Percentiles rank a stretch among this genome's conserved stretches.
Evolutionary conservation across 2,113 vertebrate genomes (phyloP).

Genomic region (Leptobrachium ailaonicum): DNA sequence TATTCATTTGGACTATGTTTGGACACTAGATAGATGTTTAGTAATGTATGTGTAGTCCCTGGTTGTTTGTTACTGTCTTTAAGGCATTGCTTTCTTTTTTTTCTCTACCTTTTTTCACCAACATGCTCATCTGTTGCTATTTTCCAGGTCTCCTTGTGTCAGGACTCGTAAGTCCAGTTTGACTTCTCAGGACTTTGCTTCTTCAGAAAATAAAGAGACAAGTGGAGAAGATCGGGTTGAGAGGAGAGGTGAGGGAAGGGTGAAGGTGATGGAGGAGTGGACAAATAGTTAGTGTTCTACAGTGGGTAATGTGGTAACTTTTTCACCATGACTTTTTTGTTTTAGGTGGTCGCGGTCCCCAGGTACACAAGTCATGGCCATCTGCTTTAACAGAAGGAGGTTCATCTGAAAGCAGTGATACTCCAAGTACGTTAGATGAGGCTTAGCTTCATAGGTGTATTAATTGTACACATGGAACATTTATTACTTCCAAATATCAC

Average conservation of each 20-base stretch:
- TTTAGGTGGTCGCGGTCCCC: conserved; percentile 74
- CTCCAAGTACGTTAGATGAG: conserved; percentile 14
- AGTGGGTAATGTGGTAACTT: no score
- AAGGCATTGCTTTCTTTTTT: no score
- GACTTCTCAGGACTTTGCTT: conserved; percentile 62
- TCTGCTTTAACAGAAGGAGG: conserved; percentile 72
- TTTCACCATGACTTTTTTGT: neutral
- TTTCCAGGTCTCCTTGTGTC: conserved; percentile 66
- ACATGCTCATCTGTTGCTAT: neutral
- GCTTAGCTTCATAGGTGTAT: no score
- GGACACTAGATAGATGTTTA: no score
- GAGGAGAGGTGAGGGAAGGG: conserved; percentile 64
- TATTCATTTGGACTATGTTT: no score
- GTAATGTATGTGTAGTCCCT: no score
- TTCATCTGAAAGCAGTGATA: conserved; percentile 59
- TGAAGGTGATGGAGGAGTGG: no score
- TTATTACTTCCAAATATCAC: no score
- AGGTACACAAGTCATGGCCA: conserved; percentile 89
- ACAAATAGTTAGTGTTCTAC: no score
- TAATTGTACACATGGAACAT: no score
- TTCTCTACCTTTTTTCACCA: neutral
- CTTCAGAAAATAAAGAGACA: conserved; percentile 60
- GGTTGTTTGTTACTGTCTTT: no score
- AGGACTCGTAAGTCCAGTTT: conserved; percentile 79
- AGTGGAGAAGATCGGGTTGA: conserved; percentile 6